Evolutionary conservation across 2,888 invertebrate species (phyloP), one percentile per base, ranked within the genome.

Genomic region (Trachelus troglodyta): DNA sequence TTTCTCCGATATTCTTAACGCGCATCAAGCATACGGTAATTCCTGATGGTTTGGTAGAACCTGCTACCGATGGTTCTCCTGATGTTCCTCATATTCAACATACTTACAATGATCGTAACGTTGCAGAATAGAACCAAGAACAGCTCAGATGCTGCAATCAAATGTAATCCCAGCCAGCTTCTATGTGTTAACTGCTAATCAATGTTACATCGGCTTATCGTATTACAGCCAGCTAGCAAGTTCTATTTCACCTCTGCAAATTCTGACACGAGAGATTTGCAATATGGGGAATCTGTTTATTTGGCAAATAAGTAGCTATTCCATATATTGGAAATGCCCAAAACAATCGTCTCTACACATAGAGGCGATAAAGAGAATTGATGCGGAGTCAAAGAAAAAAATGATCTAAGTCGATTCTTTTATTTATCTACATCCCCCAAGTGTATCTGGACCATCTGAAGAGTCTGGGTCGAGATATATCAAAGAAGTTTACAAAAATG

Each of bases 81-180:
- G 56, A 23, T 35, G 12, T 35, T 12, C 35, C 35, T 35, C 35
- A 35, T 35, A 35, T 12, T 35, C 35, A 35, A 35, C 12, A 35
- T 23, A 15, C 23, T 23, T 9, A 23, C 23, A 23, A 56, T 23
- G 56, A 56, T 56, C 23, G 56, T 56, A 56, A 56, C 23, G 9
- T 9, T 56, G 75, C 35, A n/a, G 74, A 76, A 76, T 69, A 73
- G 74, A 77, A 76, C 75, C 76, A 76, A 78, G 80, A 77, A 76
- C 79, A 81, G 83, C 79, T 82, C 82, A 83, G 83, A 78, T 81
- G 82, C 80, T 82, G 87, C 88, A 87, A 87, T 87, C 85, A 86
- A 88, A 87, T 87, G 83, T 85, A 87, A 85, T 87, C 85, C 83
- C 81, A 79, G 75, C 79, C 80, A 85, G 85, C 83, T 83, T 85